A percentile compares a stretch with the other conserved stretches of the same genome.
phyloP scores from a whole-genome alignment of 2,888 invertebrate species.

The Lordiphosa andalusiaca region DNA sequence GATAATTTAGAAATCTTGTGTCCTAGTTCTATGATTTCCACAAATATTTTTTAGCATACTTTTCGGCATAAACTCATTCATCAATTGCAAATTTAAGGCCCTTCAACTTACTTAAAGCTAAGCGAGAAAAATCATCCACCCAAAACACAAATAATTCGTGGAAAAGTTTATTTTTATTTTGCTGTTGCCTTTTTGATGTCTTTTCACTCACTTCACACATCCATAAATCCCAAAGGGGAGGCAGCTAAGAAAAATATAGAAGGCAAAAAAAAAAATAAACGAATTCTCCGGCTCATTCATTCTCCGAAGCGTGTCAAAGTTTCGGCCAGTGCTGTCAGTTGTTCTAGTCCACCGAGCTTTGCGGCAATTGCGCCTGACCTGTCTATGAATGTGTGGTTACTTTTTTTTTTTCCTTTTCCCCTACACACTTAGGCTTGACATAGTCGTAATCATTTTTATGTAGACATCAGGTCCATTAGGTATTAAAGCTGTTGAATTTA shows the following conservation, averaged over 20 bases:
- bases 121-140: neutral
- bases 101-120: conserved; percentile 5
- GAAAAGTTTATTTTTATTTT: conserved; percentile 5
- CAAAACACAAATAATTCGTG: neutral
- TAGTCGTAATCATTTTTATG: conserved; percentile 2
- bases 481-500: conserved; percentile 2
- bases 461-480: neutral
- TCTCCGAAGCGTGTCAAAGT: conserved; percentile 20
- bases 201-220: conserved; percentile 9
- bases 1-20: too few species aligned
- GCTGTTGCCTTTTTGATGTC: conserved; percentile 4
- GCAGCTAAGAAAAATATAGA: conserved; percentile 1
- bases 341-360: conserved; percentile 22
- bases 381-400: neutral
- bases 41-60: too few species aligned
- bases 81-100: too few species aligned
- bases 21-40: too few species aligned
- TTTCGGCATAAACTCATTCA: too few species aligned
- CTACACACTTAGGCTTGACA: conserved; percentile 1
- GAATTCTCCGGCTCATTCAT: conserved; percentile 8
- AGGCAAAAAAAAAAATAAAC: neutral
- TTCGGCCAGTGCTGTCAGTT: conserved; percentile 28
- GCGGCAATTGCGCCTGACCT: conserved; percentile 4
- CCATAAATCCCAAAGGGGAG: conserved; percentile 8
- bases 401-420: neutral